These are phyloP conservation scores for Chloropsis cyanopogon DNA, from an alignment of 2,113 vertebrate species.

Conservation along the genomic window DNA sequence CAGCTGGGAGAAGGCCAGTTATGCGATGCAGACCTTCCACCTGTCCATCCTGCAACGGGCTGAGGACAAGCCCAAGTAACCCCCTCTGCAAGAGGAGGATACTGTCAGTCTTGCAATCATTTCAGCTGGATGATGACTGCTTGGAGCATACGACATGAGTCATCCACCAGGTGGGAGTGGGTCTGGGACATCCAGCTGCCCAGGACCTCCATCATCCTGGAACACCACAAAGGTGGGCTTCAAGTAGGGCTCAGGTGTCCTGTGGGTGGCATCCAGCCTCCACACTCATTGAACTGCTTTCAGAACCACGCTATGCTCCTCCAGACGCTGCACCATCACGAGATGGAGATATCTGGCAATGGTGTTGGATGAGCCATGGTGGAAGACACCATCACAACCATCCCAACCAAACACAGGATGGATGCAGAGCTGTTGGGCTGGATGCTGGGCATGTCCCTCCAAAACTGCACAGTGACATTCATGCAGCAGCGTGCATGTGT, in stretches of 20 bases:
- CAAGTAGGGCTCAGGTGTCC: neutral
- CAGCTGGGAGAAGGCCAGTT: neutral
- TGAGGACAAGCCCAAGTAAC: neutral
- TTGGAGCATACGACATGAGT: rapidly evolving
- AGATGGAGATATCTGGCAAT: neutral
- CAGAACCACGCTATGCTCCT: neutral
- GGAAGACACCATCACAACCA: neutral
- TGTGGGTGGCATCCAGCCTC: neutral
- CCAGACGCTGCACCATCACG: neutral
- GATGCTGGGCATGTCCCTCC: neutral
- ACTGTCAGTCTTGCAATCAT: neutral
- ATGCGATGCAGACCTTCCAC: neutral
- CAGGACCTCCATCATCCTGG: neutral
- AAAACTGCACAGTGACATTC: neutral
- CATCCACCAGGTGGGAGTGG: neutral
- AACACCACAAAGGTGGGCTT: neutral
- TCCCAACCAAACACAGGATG: neutral
- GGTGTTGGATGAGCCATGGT: neutral
- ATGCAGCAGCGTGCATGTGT: rapidly evolving
- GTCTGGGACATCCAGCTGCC: neutral
- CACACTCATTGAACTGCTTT: neutral
- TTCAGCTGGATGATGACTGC: neutral
- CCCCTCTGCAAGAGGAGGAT: neutral
- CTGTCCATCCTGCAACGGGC: neutral
- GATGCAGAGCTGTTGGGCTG: neutral